phyloP scores from a whole-genome alignment of 2,888 invertebrate genomes.

The Rhabditoides inermis region DNA sequence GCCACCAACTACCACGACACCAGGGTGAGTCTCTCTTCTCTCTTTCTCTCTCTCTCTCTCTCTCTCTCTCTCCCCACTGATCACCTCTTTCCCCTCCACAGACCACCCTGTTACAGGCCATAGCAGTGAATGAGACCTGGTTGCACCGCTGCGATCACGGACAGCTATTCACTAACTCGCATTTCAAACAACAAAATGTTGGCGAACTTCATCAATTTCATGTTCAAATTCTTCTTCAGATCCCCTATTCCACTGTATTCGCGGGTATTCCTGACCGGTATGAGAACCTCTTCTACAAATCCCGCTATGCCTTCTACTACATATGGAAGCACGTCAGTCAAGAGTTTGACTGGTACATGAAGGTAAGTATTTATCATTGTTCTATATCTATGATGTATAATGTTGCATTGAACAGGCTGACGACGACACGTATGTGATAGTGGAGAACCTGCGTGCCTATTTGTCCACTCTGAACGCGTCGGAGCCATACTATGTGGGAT shows the following conservation, averaged over 20 bases:
- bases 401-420: constrained; percentile 22
- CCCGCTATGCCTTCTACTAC: constrained; percentile 30
- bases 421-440: constrained; percentile 39
- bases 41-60: neutral
- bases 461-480: constrained; percentile 21
- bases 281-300: constrained; percentile 34
- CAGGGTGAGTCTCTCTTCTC: constrained; percentile 3
- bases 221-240: constrained; percentile 2
- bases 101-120: constrained; percentile 4
- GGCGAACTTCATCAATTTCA: neutral
- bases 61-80: neutral
- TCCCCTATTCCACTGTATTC: constrained; percentile 38
- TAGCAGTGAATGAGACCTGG: constrained; percentile 39
- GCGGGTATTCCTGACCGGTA: constrained; percentile 28
- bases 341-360: constrained; percentile 41
- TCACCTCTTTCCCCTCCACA: neutral
- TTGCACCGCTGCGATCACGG: constrained; percentile 36
- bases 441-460: constrained; percentile 29
- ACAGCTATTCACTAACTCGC: constrained; percentile 31
- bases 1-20: constrained; percentile 8
- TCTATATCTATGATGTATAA: neutral
- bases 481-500: constrained; percentile 33
- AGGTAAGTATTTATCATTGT: too few relatives aligned
- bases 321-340: constrained; percentile 21
- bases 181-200: constrained; percentile 11